Evolutionary conservation across 2,113 vertebrate species (phyloP).

Genomic region (Corynorhinus townsendii): DNA sequence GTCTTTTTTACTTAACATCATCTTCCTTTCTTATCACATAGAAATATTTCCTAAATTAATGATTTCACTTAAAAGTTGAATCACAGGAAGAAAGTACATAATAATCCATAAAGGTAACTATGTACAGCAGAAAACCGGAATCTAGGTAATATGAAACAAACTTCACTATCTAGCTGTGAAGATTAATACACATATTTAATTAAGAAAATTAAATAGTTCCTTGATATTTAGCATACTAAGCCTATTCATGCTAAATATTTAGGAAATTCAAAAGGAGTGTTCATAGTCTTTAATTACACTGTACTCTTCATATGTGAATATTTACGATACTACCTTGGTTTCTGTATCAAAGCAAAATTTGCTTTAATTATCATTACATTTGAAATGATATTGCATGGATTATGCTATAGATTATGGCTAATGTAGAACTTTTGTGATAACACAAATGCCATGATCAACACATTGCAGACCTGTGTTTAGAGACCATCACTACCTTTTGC

Average conservation of each 20-base stretch:
- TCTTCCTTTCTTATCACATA: background rate
- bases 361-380: background rate
- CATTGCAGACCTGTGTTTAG: background rate
- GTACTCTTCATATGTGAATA: background rate
- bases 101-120: background rate
- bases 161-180: background rate
- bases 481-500: background rate
- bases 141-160: background rate
- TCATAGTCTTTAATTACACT: background rate
- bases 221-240: background rate
- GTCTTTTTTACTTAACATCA: background rate
- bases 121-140: background rate
- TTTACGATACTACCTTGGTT: background rate
- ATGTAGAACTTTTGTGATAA: background rate
- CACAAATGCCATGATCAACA: background rate
- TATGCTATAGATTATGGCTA: background rate
- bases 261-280: background rate
- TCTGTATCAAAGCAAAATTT: constrained; percentile 5
- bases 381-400: background rate
- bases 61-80: background rate
- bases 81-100: background rate
- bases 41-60: constrained; percentile 24
- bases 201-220: background rate
- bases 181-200: background rate
- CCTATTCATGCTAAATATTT: background rate